These are phyloP conservation scores for Eulacestoma nigropectus DNA, from an alignment of 2,113 vertebrate genomes.

Conservation along the genomic window DNA sequence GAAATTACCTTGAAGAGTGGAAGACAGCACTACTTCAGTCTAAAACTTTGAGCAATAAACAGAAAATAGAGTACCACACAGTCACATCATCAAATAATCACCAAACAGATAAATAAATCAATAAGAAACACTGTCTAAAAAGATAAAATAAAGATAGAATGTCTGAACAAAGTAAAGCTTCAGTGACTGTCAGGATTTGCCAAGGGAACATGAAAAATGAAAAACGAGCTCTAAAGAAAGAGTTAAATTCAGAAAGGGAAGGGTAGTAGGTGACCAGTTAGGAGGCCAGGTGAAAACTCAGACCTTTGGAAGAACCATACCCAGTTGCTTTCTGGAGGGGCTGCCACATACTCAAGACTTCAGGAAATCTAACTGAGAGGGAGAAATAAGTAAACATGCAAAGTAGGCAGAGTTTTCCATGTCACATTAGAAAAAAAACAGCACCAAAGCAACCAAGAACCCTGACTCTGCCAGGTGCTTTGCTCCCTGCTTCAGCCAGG, in stretches of 20 bases:
- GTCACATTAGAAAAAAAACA: not conserved
- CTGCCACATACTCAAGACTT: not conserved
- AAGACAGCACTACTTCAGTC: not conserved
- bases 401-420: not conserved
- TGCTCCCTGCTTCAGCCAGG: accelerated
- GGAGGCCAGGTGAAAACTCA: not conserved
- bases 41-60: not conserved
- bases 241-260: not conserved
- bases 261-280: not conserved
- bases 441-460: not conserved
- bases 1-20: not conserved
- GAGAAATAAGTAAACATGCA: not conserved
- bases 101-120: not conserved
- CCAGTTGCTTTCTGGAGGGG: not conserved
- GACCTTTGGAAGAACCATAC: not conserved
- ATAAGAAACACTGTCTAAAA: not conserved
- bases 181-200: not conserved
- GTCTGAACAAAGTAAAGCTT: not conserved
- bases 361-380: not conserved
- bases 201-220: not conserved
- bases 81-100: not conserved
- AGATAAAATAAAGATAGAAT: not conserved
- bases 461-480: not conserved
- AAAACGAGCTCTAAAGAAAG: not conserved
- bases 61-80: not conserved